Evolutionary conservation across 2,888 invertebrate genomes (phyloP), one percentile per base, ranked within the genome.

Genomic region (Amaurobius ferox): DNA sequence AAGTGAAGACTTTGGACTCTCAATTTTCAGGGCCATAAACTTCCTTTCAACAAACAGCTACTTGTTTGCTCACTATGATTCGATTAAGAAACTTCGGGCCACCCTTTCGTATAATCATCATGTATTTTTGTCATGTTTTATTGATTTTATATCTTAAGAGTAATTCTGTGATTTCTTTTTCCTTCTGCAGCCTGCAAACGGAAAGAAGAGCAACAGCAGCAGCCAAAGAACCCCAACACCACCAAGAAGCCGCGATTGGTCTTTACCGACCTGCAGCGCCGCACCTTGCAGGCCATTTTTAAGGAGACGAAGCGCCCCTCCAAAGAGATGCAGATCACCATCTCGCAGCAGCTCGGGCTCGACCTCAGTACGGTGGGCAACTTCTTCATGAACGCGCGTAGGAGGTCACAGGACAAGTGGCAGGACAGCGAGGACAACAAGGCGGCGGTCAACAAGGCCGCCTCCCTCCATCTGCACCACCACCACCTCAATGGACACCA

Each of bases 241-340:
- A 98, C 98, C 93, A 99, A 99, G 95, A 99, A 99, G 93, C 99
- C 99, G 90, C 97, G 99, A 92, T 95, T 99, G 93, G 99, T 99
- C 93, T 99, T 99, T 94, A 99, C 99, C 92, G 99, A 99, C 94
- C 97, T 99, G 91, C 99, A 99, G 94, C 95, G 99, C 92, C 96
- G 99, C 94, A 99, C 99, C 92, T 95, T 99, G 92, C 98, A 99
- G 94, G 99, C 99, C 94, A 99, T 99, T 95, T 99, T 99, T 95
- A 99, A 99, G 96, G 99, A 99, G 94, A 99, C 99, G 88, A 99
- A 99, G 92, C 94, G 99, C 92, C 99, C 99, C 90, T 98, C 98
- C 89, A 99, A 99, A 93, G 99, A 99, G 93, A 99, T 99, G 98
- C 99, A 99, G 93, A 98, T 98, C 90, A 98, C 99, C 90, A 99